These are phyloP conservation scores for Hipposideros larvatus DNA, from an alignment of 2,797 vertebrate genomes.

Conservation along the genomic window DNA sequence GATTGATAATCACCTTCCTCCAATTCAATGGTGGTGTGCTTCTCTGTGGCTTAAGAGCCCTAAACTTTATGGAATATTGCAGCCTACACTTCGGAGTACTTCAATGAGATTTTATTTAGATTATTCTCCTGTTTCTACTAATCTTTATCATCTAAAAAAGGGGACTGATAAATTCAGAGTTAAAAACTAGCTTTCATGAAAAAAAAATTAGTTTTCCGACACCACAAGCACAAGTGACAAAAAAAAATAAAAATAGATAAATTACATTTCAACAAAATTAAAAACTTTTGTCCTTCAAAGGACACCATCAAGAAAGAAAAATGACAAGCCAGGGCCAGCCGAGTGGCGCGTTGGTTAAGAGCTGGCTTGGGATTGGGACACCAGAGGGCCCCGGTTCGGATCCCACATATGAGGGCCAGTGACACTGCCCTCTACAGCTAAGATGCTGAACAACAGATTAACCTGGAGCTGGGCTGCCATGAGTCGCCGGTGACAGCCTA, in stretches of 20 bases:
- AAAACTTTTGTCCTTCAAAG: neutral
- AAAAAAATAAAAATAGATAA: neutral
- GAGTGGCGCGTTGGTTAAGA: too few relatives aligned
- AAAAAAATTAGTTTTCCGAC: conserved; percentile 47
- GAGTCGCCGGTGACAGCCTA: too few relatives aligned
- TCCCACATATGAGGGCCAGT: too few relatives aligned
- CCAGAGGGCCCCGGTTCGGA: too few relatives aligned
- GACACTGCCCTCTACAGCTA: too few relatives aligned
- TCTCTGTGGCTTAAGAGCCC: neutral
- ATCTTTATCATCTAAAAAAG: conserved; percentile 28
- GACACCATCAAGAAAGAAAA: conserved; percentile 13
- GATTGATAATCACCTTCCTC: neutral
- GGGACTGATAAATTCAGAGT: neutral
- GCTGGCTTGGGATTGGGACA: too few relatives aligned
- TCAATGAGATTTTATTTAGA: neutral
- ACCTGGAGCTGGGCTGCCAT: too few relatives aligned
- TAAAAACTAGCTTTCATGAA: conserved; percentile 52
- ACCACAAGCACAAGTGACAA: conserved; percentile 9
- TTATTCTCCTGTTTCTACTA: neutral
- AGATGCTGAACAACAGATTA: too few relatives aligned
- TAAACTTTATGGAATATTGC: neutral
- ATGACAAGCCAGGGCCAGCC: neutral
- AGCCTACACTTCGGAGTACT: neutral
- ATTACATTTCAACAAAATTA: conserved; percentile 37
- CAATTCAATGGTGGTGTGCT: neutral